Evolutionary conservation across 2,797 vertebrate genomes (phyloP).

Genomic region (Pyrrhura leucotis): DNA sequence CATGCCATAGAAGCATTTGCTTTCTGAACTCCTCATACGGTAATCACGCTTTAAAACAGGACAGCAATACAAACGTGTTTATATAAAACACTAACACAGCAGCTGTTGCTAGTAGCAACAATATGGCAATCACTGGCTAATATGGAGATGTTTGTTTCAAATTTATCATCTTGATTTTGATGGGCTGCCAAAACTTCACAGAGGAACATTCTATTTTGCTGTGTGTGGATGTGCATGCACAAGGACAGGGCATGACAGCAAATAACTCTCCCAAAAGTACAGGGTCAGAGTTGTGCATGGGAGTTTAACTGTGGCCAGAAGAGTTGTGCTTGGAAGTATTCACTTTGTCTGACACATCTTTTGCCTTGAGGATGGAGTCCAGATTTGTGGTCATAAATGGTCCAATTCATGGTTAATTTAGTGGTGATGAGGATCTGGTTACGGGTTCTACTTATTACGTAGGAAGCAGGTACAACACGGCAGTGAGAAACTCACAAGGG

Average conservation of each 20-base stretch:
- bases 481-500: neutral
- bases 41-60: neutral
- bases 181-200: constrained; percentile 21
- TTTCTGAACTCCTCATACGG: constrained; percentile 38
- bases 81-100: neutral
- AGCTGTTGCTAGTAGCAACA: constrained; percentile 33
- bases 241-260: neutral
- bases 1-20: neutral
- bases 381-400: neutral
- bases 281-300: neutral
- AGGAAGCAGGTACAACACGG: neutral
- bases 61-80: constrained; percentile 29
- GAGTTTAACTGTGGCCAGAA: neutral
- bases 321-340: neutral
- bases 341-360: neutral
- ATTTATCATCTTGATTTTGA: constrained; percentile 63
- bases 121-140: constrained; percentile 52
- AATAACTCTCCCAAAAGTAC: neutral
- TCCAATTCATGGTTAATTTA: neutral
- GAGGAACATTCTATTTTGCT: constrained; percentile 70
- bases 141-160: constrained; percentile 59
- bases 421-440: neutral
- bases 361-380: neutral
- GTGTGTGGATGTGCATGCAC: neutral
- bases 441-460: neutral